phyloP scores from a whole-genome alignment of 2,113 vertebrate species.

The Pimephales promelas region DNA sequence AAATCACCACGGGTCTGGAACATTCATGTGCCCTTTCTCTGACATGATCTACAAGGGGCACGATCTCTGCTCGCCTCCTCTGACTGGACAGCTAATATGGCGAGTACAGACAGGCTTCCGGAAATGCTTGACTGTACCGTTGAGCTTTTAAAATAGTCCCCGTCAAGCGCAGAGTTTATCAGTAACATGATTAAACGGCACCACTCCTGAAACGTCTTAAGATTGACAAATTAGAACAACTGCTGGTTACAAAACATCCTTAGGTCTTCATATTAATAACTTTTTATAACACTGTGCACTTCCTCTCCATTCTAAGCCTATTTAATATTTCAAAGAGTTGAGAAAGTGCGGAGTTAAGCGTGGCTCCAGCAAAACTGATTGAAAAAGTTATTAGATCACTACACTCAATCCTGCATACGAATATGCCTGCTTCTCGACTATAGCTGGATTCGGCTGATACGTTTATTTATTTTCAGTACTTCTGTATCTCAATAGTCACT shows the following conservation, averaged over 20 bases:
- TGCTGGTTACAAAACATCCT: constrained; percentile 37
- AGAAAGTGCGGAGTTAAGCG: background rate
- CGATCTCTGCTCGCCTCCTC: constrained; percentile 42
- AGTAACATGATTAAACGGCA: constrained; percentile 33
- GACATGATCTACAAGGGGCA: constrained; percentile 53
- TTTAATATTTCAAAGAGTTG: constrained; percentile 48
- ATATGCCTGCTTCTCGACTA: background rate
- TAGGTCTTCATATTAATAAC: constrained; percentile 24
- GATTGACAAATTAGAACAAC: constrained; percentile 18
- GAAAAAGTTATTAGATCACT: constrained; percentile 42
- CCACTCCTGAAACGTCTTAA: constrained; percentile 8
- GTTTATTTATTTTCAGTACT: background rate
- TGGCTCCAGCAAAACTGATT: constrained; percentile 18
- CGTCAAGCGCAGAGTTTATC: constrained; percentile 16
- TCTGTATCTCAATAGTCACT: background rate
- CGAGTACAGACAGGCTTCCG: constrained; percentile 11
- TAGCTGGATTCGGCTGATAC: background rate
- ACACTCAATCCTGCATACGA: constrained; percentile 21
- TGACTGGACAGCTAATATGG: constrained; percentile 44
- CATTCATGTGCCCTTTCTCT: constrained; percentile 56
- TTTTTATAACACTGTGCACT: constrained; percentile 33
- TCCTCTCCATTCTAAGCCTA: constrained; percentile 27
- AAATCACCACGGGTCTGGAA: constrained; percentile 54
- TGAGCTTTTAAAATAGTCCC: constrained; percentile 9
- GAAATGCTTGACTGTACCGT: constrained; percentile 11